Evolutionary conservation across 2,797 vertebrate genomes (phyloP).

Genomic region (Sebastes nivosus): DNA sequence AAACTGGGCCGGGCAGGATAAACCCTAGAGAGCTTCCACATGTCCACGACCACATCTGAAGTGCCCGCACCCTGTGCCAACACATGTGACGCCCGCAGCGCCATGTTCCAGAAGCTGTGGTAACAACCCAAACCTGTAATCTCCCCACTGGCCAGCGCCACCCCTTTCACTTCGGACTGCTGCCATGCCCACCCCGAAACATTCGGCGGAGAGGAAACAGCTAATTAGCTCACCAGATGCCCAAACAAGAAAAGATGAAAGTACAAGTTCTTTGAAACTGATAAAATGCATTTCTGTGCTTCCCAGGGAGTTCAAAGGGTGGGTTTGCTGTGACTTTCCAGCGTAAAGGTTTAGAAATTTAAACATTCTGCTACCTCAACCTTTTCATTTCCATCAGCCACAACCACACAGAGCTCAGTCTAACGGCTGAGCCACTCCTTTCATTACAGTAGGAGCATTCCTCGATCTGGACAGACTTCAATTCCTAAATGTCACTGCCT

Average conservation of each 20-base stretch:
- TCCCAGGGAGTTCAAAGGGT: conserved; percentile 62
- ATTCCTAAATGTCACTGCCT: conserved; percentile 50
- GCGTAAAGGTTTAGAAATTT: conserved; percentile 52
- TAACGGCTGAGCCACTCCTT: conserved; percentile 56
- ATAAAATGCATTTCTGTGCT: conserved; percentile 67
- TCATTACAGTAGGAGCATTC: conserved; percentile 37
- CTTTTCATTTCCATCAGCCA: conserved; percentile 69
- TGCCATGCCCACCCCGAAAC: conserved; percentile 67
- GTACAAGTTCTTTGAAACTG: conserved; percentile 55
- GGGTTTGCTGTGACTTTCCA: conserved; percentile 25
- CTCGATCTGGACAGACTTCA: conserved; percentile 22
- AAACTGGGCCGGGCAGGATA: conserved; percentile 65
- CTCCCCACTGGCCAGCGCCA: conserved; percentile 68
- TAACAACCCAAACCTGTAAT: conserved; percentile 76
- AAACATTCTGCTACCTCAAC: conserved; percentile 55
- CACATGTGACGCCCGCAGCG: conserved; percentile 74
- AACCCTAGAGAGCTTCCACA: conserved; percentile 81
- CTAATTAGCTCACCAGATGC: conserved; percentile 70
- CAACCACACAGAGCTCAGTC: conserved; percentile 39
- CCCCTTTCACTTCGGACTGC: conserved; percentile 59
- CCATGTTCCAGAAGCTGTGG: conserved; percentile 70
- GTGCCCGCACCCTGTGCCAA: conserved; percentile 73
- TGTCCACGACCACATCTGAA: conserved; percentile 81
- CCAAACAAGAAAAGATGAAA: conserved; percentile 74
- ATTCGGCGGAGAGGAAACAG: conserved; percentile 64